These are phyloP conservation scores for Craseonycteris thonglongyai DNA, from an alignment of 2,113 vertebrate genomes.

Conservation along the genomic window DNA sequence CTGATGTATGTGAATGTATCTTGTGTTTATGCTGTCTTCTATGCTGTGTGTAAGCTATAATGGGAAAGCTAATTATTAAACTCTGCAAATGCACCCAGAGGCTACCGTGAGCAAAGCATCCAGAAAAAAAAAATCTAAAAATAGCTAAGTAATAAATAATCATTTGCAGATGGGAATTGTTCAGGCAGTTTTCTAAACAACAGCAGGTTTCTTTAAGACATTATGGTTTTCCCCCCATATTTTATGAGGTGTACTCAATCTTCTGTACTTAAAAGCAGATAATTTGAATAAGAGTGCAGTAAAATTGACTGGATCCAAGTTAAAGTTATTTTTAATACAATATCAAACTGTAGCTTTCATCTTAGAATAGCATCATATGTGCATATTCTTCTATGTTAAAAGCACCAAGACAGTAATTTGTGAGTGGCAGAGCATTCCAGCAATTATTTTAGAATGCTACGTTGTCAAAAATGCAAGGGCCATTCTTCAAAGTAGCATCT, in stretches of 20 bases:
- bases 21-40: constrained; percentile 61
- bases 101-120: constrained; percentile 60
- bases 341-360: constrained; percentile 14
- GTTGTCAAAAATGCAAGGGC: background rate
- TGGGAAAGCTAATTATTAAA: constrained; percentile 65
- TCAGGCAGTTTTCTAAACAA: constrained; percentile 53
- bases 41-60: constrained; percentile 59
- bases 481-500: constrained; percentile 45
- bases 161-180: constrained; percentile 66
- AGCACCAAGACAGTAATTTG: background rate
- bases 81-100: constrained; percentile 58
- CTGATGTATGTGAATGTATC: constrained; percentile 1
- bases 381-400: background rate
- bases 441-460: constrained; percentile 31
- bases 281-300: constrained; percentile 37
- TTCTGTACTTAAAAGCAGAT: constrained; percentile 27
- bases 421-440: constrained; percentile 20
- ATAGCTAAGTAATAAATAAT: constrained; percentile 72
- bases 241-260: constrained; percentile 29
- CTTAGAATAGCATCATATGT: background rate
- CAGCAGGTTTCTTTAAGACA: constrained; percentile 54
- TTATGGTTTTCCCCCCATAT: background rate
- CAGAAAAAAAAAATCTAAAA: constrained; percentile 64
- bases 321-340: constrained; percentile 59
- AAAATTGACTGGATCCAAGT: constrained; percentile 46